A percentile compares a stretch with the other conserved stretches of the same genome.
Conservation (phyloP, 1,140 invertebrate species). For the Riptortus pedestris region DNA sequence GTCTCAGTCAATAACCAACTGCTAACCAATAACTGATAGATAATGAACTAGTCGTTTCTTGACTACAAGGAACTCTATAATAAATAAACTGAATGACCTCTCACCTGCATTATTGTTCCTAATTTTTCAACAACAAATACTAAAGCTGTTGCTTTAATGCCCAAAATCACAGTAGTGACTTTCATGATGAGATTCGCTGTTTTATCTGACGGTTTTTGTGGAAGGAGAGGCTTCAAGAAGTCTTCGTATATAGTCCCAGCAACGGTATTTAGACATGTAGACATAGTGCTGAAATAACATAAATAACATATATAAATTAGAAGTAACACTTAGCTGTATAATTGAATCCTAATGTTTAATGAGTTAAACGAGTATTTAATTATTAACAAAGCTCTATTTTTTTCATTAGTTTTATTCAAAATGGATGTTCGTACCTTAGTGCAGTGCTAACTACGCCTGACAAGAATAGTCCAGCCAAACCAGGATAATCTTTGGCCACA, state of each 20-base stretch:
- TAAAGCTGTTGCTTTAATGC: conserved; percentile 43
- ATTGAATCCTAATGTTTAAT: too few species aligned
- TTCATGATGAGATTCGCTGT: conserved; percentile 59
- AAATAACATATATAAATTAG: too few species aligned
- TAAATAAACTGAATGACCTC: too few species aligned
- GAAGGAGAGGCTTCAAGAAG: conserved; percentile 54
- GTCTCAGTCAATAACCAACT: too few species aligned
- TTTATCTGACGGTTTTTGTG: conserved; percentile 47
- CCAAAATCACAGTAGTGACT: conserved; percentile 51
- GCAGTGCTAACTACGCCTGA: conserved; percentile 54
- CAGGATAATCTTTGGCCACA: conserved; percentile 40
- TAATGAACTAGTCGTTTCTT: too few species aligned
- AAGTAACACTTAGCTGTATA: too few species aligned
- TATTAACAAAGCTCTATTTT: too few species aligned
- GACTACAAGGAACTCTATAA: too few species aligned
- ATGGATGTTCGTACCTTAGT: conserved; percentile 34
- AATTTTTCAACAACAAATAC: conserved; percentile 60
- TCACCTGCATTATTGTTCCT: conserved; percentile 50
- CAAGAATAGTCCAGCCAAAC: conserved; percentile 51
- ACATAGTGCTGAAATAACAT: conserved; percentile 55
- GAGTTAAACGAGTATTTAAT: too few species aligned
- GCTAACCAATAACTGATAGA: too few species aligned
- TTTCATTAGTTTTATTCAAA: too few species aligned
- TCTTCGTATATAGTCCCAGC: conserved; percentile 72
- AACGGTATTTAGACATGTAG: conserved; percentile 66